phyloP scores from a whole-genome alignment of 2,113 vertebrate species.

The western clawed frog (Xenopus tropicalis) region DNA sequence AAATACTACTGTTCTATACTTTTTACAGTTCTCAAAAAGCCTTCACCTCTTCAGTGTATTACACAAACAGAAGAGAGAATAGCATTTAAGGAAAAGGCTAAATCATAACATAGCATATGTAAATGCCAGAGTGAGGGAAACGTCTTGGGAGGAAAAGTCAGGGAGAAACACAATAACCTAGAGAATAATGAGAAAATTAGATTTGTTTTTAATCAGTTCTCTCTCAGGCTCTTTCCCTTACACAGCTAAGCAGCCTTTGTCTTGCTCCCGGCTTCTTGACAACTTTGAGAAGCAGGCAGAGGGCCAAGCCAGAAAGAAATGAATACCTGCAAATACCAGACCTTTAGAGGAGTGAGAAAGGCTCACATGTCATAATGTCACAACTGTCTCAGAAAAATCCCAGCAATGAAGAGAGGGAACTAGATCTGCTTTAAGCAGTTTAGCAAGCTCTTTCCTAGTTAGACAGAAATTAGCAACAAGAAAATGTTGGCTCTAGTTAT shows the following conservation, averaged over 20 bases:
- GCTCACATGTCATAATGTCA: conserved; percentile 16
- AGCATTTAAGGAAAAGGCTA: conserved; percentile 24
- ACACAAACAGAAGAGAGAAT: conserved; percentile 37
- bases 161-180: conserved; percentile 35
- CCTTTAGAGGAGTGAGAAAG: conserved; percentile 28
- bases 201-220: conserved; percentile 32
- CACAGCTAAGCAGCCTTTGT: conserved; percentile 46
- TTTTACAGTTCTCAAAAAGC: conserved; percentile 26
- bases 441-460: conserved; percentile 7
- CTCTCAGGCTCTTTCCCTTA: conserved; percentile 33
- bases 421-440: conserved; percentile 34
- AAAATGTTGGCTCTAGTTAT: too few species aligned
- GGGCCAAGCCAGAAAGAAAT: conserved; percentile 48
- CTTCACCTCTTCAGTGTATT: conserved; percentile 7
- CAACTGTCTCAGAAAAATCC: conserved; percentile 42
- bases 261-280: conserved; percentile 44
- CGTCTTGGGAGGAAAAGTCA: conserved; percentile 16
- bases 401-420: conserved; percentile 40
- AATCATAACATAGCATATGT: conserved; percentile 26
- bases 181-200: conserved; percentile 29
- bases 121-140: conserved; percentile 26
- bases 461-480: background rate
- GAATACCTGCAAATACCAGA: conserved; percentile 44
- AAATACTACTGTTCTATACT: conserved; percentile 47
- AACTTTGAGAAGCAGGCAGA: conserved; percentile 32